Evolutionary conservation across 1,140 invertebrate species (phyloP), one percentile per base, ranked within the genome.

Genomic region (Eriosoma lanigerum): DNA sequence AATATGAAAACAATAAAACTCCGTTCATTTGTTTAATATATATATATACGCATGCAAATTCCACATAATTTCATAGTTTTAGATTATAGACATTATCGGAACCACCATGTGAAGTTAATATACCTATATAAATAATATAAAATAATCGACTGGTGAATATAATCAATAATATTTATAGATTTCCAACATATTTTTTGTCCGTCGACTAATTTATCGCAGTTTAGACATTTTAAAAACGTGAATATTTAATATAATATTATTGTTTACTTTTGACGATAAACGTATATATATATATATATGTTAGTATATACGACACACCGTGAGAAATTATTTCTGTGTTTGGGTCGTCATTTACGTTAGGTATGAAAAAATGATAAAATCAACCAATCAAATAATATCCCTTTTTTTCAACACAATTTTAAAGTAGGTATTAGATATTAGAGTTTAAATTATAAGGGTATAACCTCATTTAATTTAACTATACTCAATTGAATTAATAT

Each of bases 241-340:
- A 4, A 8, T 4, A 38, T 38, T 4, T 38, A 3, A 38, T 8
- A 24, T 29, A 32, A n/a, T 13, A 19, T 17, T 32, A 62, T 62
- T 62, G 60, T 62, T 62, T 62, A 62, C 60, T 62, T n/a, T 62
- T 19, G 8, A 29, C 17, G 8, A n/a, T 62, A n/a, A 62, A 38
- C 32, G 32, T 38, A 38, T 38, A n/a, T n/a, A n/a, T n/a, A n/a
- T n/a, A n/a, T n/a, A n/a, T n/a, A n/a, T n/a, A n/a, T n/a, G n/a
- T n/a, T n/a, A n/a, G n/a, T n/a, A n/a, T n/a, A 38, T 38, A 38
- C 32, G 29, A 38, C 32, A 19, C 29, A 62, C 19, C 60, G 60
- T 62, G 60, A 62, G 60, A 64, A 64, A 64, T 64, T 6, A 64
- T 44, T 64, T 19, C 10, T 38, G 19, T 38, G 62, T 64, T 64